These are phyloP conservation scores for Xestia xanthographa DNA, from an alignment of 2,888 invertebrate species.

Conservation along the genomic window DNA sequence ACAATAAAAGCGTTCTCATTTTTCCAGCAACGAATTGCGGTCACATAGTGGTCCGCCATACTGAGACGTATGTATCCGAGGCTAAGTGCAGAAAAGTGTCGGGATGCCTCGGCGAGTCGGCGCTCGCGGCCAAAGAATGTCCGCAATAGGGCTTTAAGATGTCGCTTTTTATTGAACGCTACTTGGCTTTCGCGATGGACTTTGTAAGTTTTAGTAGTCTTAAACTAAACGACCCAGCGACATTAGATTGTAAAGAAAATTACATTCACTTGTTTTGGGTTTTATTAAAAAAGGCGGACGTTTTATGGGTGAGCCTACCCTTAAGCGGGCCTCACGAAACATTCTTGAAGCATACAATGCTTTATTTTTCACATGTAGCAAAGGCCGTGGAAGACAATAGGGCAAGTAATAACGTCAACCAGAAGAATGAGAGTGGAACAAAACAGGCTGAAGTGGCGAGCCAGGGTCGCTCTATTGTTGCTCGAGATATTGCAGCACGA, in stretches of 20 bases:
- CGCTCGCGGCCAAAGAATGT: slow-evolving; percentile 74
- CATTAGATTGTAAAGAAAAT: slow-evolving; percentile 56
- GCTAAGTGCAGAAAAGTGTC: slow-evolving; percentile 86
- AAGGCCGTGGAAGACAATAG: slow-evolving; percentile 77
- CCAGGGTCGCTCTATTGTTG: slow-evolving; percentile 76
- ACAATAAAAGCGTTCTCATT: slow-evolving; percentile 81
- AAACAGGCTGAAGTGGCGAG: slow-evolving; percentile 84
- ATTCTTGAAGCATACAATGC: slow-evolving; percentile 71
- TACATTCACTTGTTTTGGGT: slow-evolving; percentile 39
- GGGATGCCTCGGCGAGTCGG: slow-evolving; percentile 64
- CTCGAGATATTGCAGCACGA: slow-evolving; percentile 61
- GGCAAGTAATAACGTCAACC: slow-evolving; percentile 82
- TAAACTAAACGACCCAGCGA: slow-evolving; percentile 42
- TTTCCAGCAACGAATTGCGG: slow-evolving; percentile 80
- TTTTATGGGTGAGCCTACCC: slow-evolving; percentile 39
- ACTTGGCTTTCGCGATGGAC: slow-evolving; percentile 68
- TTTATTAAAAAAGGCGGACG: slow-evolving; percentile 48
- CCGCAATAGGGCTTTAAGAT: slow-evolving; percentile 78
- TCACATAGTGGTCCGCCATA: slow-evolving; percentile 76
- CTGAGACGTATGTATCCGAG: slow-evolving; percentile 70
- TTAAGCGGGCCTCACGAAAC: slow-evolving; percentile 44
- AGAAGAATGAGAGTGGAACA: slow-evolving; percentile 85
- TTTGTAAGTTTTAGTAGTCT: slow-evolving; percentile 60
- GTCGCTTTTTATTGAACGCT: slow-evolving; percentile 75
- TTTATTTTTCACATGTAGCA: slow-evolving; percentile 78